These are phyloP conservation scores for Oreochromis niloticus DNA, from an alignment of 2,113 vertebrate genomes.

Conservation along the genomic window DNA sequence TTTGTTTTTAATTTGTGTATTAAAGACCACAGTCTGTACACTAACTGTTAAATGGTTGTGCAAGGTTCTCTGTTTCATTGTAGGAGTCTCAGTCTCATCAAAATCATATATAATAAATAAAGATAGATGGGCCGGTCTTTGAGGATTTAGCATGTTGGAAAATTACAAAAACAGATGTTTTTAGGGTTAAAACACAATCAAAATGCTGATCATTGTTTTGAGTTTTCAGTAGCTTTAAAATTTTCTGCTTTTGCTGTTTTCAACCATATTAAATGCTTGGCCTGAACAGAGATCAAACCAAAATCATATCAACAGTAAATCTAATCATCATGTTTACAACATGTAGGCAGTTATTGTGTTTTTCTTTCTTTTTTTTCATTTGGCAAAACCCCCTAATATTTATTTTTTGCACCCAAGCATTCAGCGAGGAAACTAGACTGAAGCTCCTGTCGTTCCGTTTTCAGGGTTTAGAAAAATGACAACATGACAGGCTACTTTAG, in stretches of 20 bases:
- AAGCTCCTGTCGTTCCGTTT: not conserved
- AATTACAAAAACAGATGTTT: not conserved
- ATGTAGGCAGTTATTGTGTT: accelerated
- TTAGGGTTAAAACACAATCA: not conserved
- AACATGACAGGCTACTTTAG: not conserved
- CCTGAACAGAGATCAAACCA: not conserved
- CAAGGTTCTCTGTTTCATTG: no score
- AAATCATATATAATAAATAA: not conserved
- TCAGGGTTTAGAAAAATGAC: not conserved
- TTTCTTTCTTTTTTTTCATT: not conserved
- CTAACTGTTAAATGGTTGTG: no score
- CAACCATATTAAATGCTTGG: not conserved
- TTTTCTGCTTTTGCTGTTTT: not conserved
- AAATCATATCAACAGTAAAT: not conserved
- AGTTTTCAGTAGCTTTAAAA: not conserved
- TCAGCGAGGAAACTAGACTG: not conserved
- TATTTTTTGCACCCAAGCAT: accelerated
- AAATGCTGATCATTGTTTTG: not conserved
- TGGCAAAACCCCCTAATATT: accelerated
- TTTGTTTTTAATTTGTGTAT: accelerated
- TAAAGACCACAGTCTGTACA: not conserved
- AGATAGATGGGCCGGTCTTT: not conserved
- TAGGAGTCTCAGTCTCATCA: not conserved
- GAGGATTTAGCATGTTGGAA: not conserved
- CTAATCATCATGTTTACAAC: not conserved